These are phyloP conservation scores for Poliocrania exsul DNA, from an alignment of 2,797 vertebrate species.

Conservation along the genomic window DNA sequence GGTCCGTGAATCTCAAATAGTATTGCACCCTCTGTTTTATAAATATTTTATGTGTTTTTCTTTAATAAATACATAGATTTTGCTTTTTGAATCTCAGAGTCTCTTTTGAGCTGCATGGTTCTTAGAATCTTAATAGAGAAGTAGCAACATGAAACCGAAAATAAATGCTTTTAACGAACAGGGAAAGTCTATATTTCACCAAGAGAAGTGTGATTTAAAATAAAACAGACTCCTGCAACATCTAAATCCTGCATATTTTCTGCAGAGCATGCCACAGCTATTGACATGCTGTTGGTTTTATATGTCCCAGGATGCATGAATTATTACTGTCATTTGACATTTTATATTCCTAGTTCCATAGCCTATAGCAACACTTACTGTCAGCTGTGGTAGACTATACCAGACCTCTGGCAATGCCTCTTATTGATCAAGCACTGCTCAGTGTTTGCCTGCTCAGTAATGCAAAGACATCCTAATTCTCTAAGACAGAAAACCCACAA, in stretches of 20 bases:
- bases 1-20: conserved; percentile 51
- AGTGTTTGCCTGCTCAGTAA: conserved; percentile 43
- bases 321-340: conserved; percentile 76
- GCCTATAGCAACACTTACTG: conserved; percentile 64
- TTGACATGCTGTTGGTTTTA: conserved; percentile 73
- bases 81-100: conserved; percentile 13
- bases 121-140: conserved; percentile 44
- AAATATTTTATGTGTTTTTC: conserved; percentile 68
- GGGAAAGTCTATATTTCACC: conserved; percentile 31
- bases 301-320: conserved; percentile 72
- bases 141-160: background rate
- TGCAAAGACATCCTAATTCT: conserved; percentile 65
- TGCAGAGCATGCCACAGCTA: conserved; percentile 61
- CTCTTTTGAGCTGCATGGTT: background rate
- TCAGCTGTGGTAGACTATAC: conserved; percentile 42
- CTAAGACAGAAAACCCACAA: conserved; percentile 32
- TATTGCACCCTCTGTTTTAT: conserved; percentile 55
- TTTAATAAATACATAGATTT: conserved; percentile 64
- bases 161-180: conserved; percentile 31
- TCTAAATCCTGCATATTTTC: conserved; percentile 68
- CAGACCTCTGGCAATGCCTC: conserved; percentile 57
- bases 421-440: conserved; percentile 66
- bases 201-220: conserved; percentile 35
- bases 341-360: conserved; percentile 70
- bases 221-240: conserved; percentile 20